phyloP scores from a whole-genome alignment of 2,888 invertebrate genomes.

The Cremastinae sp. region DNA sequence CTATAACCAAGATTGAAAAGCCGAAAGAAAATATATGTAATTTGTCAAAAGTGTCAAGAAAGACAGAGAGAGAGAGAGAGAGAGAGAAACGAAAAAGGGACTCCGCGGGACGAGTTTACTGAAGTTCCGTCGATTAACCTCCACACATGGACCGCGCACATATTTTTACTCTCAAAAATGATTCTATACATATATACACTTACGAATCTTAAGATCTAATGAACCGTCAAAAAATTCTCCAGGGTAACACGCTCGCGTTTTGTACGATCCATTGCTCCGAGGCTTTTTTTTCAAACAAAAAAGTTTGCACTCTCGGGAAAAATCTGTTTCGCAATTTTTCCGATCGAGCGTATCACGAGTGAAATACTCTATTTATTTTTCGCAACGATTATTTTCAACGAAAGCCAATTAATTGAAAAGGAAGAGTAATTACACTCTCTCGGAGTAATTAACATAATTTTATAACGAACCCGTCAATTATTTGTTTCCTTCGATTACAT shows the following conservation, averaged over 20 bases:
- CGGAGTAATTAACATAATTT: too few species aligned
- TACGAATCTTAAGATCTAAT: constrained; percentile 69
- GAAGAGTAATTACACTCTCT: too few species aligned
- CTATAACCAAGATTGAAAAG: constrained; percentile 41
- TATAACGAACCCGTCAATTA: constrained; percentile 10
- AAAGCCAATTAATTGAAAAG: neutral
- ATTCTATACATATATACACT: neutral
- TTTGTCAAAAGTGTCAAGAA: constrained; percentile 77
- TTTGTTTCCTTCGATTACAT: neutral
- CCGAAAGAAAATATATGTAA: constrained; percentile 67
- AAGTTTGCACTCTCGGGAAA: constrained; percentile 49
- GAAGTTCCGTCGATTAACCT: constrained; percentile 44
- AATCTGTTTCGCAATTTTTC: constrained; percentile 35
- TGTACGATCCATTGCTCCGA: constrained; percentile 75
- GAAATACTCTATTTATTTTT: neutral
- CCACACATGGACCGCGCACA: neutral
- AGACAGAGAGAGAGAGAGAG: constrained; percentile 72
- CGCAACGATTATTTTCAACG: neutral
- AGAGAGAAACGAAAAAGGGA: constrained; percentile 61
- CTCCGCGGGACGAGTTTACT: constrained; percentile 13
- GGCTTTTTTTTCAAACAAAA: constrained; percentile 57
- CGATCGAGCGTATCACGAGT: neutral
- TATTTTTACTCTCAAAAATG: neutral
- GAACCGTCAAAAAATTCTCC: constrained; percentile 78
- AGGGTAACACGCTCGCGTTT: constrained; percentile 77